phyloP scores from a whole-genome alignment of 1,140 invertebrate genomes.

The Acarapis woodi region DNA sequence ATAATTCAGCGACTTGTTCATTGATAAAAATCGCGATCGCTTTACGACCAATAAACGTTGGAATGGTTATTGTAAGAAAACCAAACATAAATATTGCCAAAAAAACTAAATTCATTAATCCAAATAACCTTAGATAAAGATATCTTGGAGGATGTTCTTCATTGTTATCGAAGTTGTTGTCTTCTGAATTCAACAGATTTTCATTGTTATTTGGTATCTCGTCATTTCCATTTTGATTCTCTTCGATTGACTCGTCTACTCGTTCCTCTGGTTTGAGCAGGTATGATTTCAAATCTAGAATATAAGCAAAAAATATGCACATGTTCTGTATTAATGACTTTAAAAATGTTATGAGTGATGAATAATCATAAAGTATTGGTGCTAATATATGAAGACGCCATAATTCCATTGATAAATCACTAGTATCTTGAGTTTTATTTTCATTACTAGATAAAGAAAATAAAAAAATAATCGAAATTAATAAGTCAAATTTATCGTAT shows the following conservation, averaged over 20 bases:
- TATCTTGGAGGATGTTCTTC: no score
- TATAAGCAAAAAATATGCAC: constrained; percentile 56
- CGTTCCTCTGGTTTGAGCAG: no score
- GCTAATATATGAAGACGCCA: constrained; percentile 80
- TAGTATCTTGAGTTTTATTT: constrained; percentile 41
- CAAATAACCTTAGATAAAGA: constrained; percentile 46
- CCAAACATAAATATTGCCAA: constrained; percentile 4
- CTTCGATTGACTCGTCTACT: constrained; percentile 24
- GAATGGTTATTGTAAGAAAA: constrained; percentile 12
- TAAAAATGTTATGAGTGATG: constrained; percentile 69
- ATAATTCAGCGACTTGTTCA: constrained; percentile 57
- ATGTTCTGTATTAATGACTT: constrained; percentile 54
- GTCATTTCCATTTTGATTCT: constrained; percentile 10
- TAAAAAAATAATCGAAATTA: constrained; percentile 4
- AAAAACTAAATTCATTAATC: constrained; percentile 17
- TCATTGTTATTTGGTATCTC: constrained; percentile 10
- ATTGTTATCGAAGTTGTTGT: no score
- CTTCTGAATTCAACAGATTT: constrained; percentile 4
- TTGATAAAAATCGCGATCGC: constrained; percentile 57
- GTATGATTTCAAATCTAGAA: constrained; percentile 62
- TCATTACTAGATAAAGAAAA: constrained; percentile 20
- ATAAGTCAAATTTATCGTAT: constrained; percentile 1
- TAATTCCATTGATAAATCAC: constrained; percentile 70
- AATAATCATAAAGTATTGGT: constrained; percentile 79
- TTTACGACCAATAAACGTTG: constrained; percentile 51